Base-by-base conservation (phyloP, 2,113 vertebrate genomes). In the Pogona vitticeps region DNA sequence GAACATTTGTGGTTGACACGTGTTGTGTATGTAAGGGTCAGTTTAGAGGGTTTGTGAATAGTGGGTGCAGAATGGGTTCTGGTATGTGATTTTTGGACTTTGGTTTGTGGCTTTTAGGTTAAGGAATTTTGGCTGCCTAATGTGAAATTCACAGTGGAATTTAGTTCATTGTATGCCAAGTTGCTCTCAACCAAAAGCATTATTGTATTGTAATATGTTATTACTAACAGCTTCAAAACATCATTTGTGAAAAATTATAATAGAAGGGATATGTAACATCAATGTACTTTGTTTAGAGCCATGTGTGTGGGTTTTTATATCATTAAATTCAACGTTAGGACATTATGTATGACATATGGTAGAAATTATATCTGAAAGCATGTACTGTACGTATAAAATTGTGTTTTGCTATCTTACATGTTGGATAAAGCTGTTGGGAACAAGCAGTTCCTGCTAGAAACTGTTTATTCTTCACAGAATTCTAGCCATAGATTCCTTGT, bases 391-490 rank as follows among this genome's bases (percentile, higher is more conserved):
- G n/a, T 84, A 91, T 94, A 86, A 86, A 46, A 88, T 91, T 94
- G 86, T 89, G 76, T 86, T 92, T 94, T 0, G 6, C 84, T 92
- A 93, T 95, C 89, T 90, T 94, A 89, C 88, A 85, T 92, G 85
- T 93, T 92, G 91, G 93, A 92, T 91, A 92, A 93, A 93, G 92
- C 87, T 0, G 3, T 92, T 90, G 88, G 91, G 93, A 93, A 95
- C 91, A 91, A 89, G 68, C 80, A 90, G 80, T 90, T 92, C 91
- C 73, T 90, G 85, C 3, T 70, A 89, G 76, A 88, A 81, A 70
- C 87, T 94, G 90, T 94, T 95, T 94, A 90, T 94, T 94, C 88
- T 88, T 92, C 90, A 78, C 59, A 86, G 80, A 88, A 83, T 85
- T 91, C 65, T 83, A 86, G 86, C 93, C 9, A 4, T 82, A 90